Conservation (phyloP, 2,113 vertebrate species). For the Pseudolaguvia tuberculata region DNA sequence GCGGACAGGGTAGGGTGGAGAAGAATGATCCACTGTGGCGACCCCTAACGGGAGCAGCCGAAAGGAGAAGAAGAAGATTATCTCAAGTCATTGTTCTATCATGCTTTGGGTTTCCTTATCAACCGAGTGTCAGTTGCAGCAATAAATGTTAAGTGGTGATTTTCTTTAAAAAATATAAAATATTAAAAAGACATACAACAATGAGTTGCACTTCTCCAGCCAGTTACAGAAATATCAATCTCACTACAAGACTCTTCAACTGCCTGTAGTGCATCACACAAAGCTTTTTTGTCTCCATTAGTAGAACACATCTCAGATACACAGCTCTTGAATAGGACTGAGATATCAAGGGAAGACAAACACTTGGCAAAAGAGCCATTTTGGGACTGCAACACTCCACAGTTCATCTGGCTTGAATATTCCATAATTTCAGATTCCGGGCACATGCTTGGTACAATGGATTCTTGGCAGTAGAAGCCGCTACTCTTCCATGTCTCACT, state of each 20-base stretch:
- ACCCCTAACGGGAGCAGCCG: too few species aligned
- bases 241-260: slow-evolving; percentile 68
- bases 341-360: slow-evolving; percentile 56
- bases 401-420: slow-evolving; percentile 64
- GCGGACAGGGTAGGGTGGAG: too few species aligned
- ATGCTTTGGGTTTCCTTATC: not conserved
- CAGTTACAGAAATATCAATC: slow-evolving; percentile 61
- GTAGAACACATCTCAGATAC: slow-evolving; percentile 68
- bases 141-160: not conserved
- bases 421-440: slow-evolving; percentile 50
- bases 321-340: slow-evolving; percentile 71
- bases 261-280: slow-evolving; percentile 65
- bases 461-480: slow-evolving; percentile 59
- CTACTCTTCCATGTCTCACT: slow-evolving; percentile 66
- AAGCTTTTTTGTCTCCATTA: slow-evolving; percentile 53
- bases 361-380: slow-evolving; percentile 70
- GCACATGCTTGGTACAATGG: slow-evolving; percentile 57
- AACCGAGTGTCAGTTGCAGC: not conserved
- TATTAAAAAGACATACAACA: slow-evolving; percentile 69
- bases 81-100: not conserved
- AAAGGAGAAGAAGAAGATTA: too few species aligned
- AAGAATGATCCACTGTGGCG: too few species aligned
- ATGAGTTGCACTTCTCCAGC: slow-evolving; percentile 72
- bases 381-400: slow-evolving; percentile 66
- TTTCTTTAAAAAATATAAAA: not conserved